phyloP scores from a whole-genome alignment of 92 coral and sea anemone genomes.

The Phymanthus crucifer region DNA sequence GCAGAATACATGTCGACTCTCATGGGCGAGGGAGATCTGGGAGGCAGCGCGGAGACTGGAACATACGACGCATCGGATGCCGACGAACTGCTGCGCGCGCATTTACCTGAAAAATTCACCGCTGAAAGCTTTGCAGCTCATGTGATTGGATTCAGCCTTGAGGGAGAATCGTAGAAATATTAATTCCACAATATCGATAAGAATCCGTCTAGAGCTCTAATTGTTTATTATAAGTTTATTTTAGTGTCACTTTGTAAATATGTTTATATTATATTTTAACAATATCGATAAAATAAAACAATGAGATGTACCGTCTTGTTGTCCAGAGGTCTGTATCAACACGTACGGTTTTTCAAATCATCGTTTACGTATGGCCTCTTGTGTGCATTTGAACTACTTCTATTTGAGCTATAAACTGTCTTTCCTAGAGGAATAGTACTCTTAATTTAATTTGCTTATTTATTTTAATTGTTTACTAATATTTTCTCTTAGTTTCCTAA shows the following conservation, averaged over 20 bases:
- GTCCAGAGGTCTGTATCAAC: background rate
- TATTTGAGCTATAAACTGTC: too few species aligned
- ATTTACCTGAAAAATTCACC: constrained; percentile 87
- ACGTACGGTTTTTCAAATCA: too few species aligned
- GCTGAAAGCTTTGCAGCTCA: constrained; percentile 93
- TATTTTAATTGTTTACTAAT: too few species aligned
- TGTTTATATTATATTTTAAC: constrained; percentile 13
- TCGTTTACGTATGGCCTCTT: too few species aligned
- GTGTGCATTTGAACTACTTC: too few species aligned
- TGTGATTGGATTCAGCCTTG: constrained; percentile 81
- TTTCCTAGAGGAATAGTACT: too few species aligned
- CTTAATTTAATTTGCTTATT: too few species aligned
- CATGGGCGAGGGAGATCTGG: constrained; percentile 89
- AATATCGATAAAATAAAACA: background rate
- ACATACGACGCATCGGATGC: constrained; percentile 78
- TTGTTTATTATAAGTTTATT: background rate
- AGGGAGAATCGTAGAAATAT: constrained; percentile 29
- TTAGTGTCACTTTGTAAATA: constrained; percentile 10
- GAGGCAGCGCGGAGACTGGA: constrained; percentile 99
- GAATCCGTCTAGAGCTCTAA: background rate
- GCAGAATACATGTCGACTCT: constrained; percentile 95
- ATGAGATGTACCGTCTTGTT: background rate
- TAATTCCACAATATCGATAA: too few species aligned
- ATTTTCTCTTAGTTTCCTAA: too few species aligned
- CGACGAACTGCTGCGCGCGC: constrained; percentile 59